A percentile compares a stretch with the other conserved stretches of the same genome.
Conservation (phyloP, 2,888 invertebrate genomes). For the Antheraea yamamai region DNA sequence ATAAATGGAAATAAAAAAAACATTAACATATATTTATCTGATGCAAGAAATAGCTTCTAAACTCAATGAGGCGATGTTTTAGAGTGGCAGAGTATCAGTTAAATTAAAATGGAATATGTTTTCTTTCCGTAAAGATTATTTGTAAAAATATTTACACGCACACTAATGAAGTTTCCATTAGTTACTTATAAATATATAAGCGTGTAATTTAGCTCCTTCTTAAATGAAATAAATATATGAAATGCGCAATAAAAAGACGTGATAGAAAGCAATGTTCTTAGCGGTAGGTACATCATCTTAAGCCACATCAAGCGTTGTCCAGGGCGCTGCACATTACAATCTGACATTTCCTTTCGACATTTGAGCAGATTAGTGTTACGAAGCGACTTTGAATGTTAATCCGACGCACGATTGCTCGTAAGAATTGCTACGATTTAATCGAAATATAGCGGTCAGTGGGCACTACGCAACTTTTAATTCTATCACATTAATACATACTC, state of each 20-base stretch:
- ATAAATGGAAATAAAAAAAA: neutral
- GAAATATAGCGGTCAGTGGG: constrained; percentile 67
- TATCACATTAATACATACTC: constrained; percentile 26
- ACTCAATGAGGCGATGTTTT: neutral
- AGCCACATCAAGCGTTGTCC: constrained; percentile 67
- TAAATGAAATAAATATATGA: neutral
- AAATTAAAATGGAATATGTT: too few relatives aligned
- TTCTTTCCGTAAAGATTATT: too few relatives aligned
- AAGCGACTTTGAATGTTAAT: constrained; percentile 76
- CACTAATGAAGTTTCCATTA: neutral
- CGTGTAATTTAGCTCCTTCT: neutral
- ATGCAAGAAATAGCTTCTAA: neutral
- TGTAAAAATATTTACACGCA: too few relatives aligned
- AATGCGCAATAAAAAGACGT: constrained; percentile 35
- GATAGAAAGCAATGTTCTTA: constrained; percentile 56
- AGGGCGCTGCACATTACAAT: constrained; percentile 76
- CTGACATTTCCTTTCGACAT: constrained; percentile 83
- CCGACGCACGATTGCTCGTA: constrained; percentile 76
- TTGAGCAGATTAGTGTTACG: constrained; percentile 80
- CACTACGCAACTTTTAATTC: constrained; percentile 43
- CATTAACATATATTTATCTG: neutral
- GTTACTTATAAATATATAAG: neutral
- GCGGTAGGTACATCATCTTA: constrained; percentile 65
- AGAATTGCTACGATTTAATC: constrained; percentile 75
- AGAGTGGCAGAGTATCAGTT: neutral